A percentile compares a stretch with the other conserved stretches of the same genome.
phyloP scores from a whole-genome alignment of 2,888 invertebrate species.

The Xylota segnis region DNA sequence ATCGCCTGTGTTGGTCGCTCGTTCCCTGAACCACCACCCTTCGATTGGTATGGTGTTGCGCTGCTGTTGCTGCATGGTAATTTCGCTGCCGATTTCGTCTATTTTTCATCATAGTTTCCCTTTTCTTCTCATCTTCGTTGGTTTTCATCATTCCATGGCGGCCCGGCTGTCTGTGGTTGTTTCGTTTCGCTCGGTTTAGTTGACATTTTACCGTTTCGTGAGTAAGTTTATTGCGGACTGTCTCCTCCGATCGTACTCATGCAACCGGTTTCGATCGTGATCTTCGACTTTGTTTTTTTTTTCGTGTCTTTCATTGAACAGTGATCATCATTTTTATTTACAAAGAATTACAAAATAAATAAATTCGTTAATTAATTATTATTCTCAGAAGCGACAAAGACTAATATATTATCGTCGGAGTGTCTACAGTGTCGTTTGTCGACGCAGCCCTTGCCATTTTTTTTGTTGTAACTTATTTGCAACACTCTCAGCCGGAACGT shows the following conservation, averaged over 20 bases:
- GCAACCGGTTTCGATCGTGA: slow-evolving; percentile 69
- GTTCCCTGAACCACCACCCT: neutral
- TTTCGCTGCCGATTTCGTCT: slow-evolving; percentile 11
- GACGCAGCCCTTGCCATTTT: neutral
- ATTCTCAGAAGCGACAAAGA: slow-evolving; percentile 8
- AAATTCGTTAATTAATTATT: slow-evolving; percentile 32
- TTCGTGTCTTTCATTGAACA: slow-evolving; percentile 24
- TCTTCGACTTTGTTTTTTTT: slow-evolving; percentile 30
- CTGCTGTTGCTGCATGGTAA: neutral
- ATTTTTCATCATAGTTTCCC: slow-evolving; percentile 24
- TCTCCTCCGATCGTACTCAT: slow-evolving; percentile 15
- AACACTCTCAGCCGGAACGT: slow-evolving; percentile 24
- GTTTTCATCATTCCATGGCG: slow-evolving; percentile 1
- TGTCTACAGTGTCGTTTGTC: slow-evolving; percentile 9
- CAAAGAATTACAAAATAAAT: slow-evolving; percentile 38
- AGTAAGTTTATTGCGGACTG: slow-evolving; percentile 21
- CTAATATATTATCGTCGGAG: slow-evolving; percentile 17
- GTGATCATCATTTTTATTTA: slow-evolving; percentile 37
- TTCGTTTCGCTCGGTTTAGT: slow-evolving; percentile 52
- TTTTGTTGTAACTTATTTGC: slow-evolving; percentile 23
- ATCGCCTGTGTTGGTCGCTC: neutral
- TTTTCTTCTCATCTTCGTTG: slow-evolving; percentile 47
- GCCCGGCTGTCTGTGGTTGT: slow-evolving; percentile 25
- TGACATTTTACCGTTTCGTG: slow-evolving; percentile 67
- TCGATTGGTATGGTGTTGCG: neutral